These are phyloP conservation scores for Neosalanx taihuensis DNA, from an alignment of 2,797 vertebrate species.

Conservation along the genomic window DNA sequence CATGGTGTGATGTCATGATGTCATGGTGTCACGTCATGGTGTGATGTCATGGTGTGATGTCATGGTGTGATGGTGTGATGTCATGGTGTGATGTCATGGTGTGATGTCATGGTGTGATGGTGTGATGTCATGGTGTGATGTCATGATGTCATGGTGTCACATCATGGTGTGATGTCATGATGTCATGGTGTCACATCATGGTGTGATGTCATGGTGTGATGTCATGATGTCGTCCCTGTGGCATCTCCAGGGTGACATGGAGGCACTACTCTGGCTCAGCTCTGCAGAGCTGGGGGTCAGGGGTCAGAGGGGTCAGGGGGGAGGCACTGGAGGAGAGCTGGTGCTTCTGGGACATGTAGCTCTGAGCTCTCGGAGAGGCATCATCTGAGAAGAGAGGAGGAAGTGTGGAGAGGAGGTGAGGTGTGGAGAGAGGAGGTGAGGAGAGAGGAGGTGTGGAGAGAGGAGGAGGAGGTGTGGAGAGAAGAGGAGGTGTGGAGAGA, in stretches of 20 bases:
- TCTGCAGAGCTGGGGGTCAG: not conserved
- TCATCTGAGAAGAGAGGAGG: constrained; percentile 4
- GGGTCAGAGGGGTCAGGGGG: constrained; percentile 19
- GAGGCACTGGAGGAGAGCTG: constrained; percentile 37
- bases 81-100: too few species aligned
- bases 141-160: too few species aligned
- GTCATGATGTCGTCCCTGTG: not conserved
- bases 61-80: too few species aligned
- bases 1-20: too few species aligned
- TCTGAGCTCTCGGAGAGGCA: constrained; percentile 22
- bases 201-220: too few species aligned
- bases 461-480: not conserved
- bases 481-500: too few species aligned
- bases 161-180: too few species aligned
- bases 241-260: not conserved
- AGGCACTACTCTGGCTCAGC: not conserved
- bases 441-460: not conserved
- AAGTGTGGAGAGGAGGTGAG: constrained; percentile 20
- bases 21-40: too few species aligned
- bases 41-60: too few species aligned
- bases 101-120: too few species aligned
- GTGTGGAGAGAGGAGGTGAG: not conserved
- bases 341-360: constrained; percentile 16
- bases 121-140: too few species aligned
- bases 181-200: too few species aligned